Evolutionary conservation across 2,888 invertebrate species (phyloP).

Genomic region (Ichneumon xanthorius): DNA sequence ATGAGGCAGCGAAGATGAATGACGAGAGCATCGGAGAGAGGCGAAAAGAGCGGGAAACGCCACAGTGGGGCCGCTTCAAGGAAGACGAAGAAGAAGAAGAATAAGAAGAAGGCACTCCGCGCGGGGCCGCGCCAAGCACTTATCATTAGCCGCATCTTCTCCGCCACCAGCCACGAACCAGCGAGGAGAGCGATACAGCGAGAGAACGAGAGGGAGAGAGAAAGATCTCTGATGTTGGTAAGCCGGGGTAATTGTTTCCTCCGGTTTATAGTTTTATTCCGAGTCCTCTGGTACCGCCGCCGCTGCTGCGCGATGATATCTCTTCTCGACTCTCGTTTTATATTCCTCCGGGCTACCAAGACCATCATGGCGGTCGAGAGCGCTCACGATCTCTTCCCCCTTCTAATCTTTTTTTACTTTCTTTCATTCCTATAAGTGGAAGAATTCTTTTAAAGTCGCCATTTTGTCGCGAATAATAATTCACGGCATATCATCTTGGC

Average conservation of each 20-base stretch:
- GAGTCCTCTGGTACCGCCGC: constrained; percentile 71
- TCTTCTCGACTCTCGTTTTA: constrained; percentile 79
- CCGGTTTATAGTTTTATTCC: constrained; percentile 84
- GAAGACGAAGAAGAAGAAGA: constrained; percentile 2
- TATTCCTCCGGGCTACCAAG: constrained; percentile 80
- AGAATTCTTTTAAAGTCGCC: constrained; percentile 55
- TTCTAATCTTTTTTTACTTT: constrained; percentile 48
- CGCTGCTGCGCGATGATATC: constrained; percentile 80
- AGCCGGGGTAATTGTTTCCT: constrained; percentile 84
- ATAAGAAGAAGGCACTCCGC: constrained; percentile 55
- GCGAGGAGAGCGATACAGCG: constrained; percentile 10
- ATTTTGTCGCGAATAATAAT: constrained; percentile 66
- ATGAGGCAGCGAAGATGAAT: constrained; percentile 45
- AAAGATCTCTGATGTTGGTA: constrained; percentile 49
- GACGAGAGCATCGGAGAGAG: constrained; percentile 14
- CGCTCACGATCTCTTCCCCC: constrained; percentile 36
- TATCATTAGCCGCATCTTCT: constrained; percentile 83
- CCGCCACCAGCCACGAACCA: constrained; percentile 71
- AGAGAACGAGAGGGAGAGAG: constrained; percentile 11
- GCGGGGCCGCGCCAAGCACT: constrained; percentile 75
- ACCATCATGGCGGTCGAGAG: constrained; percentile 75
- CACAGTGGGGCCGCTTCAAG: neutral
- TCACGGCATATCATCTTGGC: constrained; percentile 56
- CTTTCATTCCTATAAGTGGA: constrained; percentile 61
- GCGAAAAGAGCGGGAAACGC: constrained; percentile 16